Conservation (phyloP, 2,888 invertebrate genomes). For the Tortrix viridana region DNA sequence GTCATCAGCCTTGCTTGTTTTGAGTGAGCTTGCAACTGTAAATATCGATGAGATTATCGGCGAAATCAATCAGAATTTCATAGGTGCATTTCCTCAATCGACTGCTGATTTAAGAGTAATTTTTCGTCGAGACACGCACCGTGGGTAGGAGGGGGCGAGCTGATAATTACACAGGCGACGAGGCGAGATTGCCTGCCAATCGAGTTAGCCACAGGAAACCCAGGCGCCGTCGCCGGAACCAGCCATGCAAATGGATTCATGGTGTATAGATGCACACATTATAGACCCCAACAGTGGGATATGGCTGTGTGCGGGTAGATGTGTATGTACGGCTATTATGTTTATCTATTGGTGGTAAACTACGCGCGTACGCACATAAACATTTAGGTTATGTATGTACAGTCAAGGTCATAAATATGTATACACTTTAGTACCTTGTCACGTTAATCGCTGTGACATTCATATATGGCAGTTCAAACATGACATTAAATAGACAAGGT, state of each 20-base stretch:
- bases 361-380: too few species aligned
- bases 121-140: conserved; percentile 26
- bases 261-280: neutral
- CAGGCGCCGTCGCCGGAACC: conserved; percentile 32
- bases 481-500: too few species aligned
- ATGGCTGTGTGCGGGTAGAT: too few species aligned
- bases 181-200: conserved; percentile 75
- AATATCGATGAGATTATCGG: neutral
- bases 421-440: too few species aligned
- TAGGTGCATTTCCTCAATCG: conserved; percentile 14
- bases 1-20: too few species aligned
- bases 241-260: conserved; percentile 24
- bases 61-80: conserved; percentile 3
- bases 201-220: conserved; percentile 57
- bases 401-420: too few species aligned
- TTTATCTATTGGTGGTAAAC: too few species aligned
- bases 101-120: conserved; percentile 19
- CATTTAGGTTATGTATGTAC: too few species aligned
- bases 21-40: neutral
- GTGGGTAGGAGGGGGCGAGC: conserved; percentile 8
- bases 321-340: too few species aligned
- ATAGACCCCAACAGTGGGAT: neutral
- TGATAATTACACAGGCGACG: conserved; percentile 57
- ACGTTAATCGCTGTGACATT: too few species aligned
- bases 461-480: too few species aligned